Percentiles rank a stretch among this genome's conserved stretches.
These are phyloP conservation scores for Leptopilina boulardi DNA, from an alignment of 1,140 invertebrate species.

Conservation along the genomic window DNA sequence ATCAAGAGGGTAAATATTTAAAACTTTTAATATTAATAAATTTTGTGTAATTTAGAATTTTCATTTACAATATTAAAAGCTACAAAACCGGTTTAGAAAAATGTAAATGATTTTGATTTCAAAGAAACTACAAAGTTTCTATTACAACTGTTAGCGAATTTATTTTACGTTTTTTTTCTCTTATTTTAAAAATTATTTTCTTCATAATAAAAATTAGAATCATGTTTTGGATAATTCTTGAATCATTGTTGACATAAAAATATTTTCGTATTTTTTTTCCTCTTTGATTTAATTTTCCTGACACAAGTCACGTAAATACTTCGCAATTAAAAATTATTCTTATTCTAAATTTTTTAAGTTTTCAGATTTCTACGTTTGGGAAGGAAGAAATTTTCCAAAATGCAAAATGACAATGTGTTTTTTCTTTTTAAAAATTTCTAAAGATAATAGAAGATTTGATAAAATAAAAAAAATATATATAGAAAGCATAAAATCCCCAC, in stretches of 20 bases:
- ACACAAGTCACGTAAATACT: not conserved
- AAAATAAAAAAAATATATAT: not conserved
- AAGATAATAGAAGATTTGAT: not conserved
- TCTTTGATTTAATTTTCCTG: not conserved
- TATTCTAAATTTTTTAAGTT: not conserved
- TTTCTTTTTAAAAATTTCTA: not conserved
- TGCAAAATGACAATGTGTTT: not conserved
- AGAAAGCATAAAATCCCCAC: conserved; percentile 43
- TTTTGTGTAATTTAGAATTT: too few relatives aligned
- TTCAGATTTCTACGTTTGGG: not conserved
- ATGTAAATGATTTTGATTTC: not conserved
- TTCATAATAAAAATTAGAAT: too few relatives aligned
- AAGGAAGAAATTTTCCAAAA: not conserved
- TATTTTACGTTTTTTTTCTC: not conserved
- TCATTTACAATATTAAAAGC: not conserved
- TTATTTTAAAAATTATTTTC: not conserved
- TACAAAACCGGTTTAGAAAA: conserved; percentile 3
- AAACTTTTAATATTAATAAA: too few relatives aligned
- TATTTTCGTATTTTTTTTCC: not conserved
- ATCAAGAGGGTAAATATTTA: too few relatives aligned
- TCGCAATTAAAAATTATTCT: not conserved
- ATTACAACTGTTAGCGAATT: not conserved
- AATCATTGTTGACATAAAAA: not conserved
- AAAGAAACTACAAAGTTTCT: conserved; percentile 3
- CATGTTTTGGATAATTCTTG: too few relatives aligned